Evolutionary conservation across 2,113 vertebrate genomes (phyloP), one percentile per base, ranked within the genome.

Genomic region (Sialia sialis): DNA sequence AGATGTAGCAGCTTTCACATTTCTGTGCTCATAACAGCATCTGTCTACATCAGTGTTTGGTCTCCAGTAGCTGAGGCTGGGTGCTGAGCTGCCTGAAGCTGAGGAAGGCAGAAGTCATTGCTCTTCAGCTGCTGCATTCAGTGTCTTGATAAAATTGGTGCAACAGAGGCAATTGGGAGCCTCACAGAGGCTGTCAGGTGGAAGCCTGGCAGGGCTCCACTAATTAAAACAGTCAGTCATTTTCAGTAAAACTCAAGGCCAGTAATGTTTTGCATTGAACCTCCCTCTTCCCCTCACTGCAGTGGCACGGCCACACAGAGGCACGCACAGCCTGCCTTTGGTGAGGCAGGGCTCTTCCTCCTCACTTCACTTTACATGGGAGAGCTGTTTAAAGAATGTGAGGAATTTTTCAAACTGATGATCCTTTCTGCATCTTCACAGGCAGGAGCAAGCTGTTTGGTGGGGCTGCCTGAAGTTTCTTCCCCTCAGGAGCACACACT

Each of bases 251-350:
- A 43, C 23, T 79, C 2, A 0, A 26, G 62, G 54, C 48, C 19
- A 5, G 39, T 27, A 20, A 41, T 0, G 1, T 27, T 80, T 55
- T 63, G 29, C 13, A 67, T 1, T 7, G 27, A 78, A 10, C 2
- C 7, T 80, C 21, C 21, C 4, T 27, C 15, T 58, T 80, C 13
- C 58, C 51, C 29, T 58, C 9, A 0, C 43, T 70, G 54, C n/a
- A 58, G 13, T 0, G 0, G 41, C 39, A 56, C 1, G 4, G 43
- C 7, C 41, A 41, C 22, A 20, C 16, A 34, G 55, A 11, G 26
- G n/a, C n/a, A n/a, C n/a, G 38, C 18, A 41, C 32, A 46, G 38
- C 13, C 41, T 75, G 56, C 36, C 23, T 72, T 63, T 0, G 0
- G 9, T 7, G 11, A 34, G 51, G 17, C 36, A 30, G 7, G 15